Conservation (phyloP, 2,113 vertebrate species). For the Tauraco erythrolophus region DNA sequence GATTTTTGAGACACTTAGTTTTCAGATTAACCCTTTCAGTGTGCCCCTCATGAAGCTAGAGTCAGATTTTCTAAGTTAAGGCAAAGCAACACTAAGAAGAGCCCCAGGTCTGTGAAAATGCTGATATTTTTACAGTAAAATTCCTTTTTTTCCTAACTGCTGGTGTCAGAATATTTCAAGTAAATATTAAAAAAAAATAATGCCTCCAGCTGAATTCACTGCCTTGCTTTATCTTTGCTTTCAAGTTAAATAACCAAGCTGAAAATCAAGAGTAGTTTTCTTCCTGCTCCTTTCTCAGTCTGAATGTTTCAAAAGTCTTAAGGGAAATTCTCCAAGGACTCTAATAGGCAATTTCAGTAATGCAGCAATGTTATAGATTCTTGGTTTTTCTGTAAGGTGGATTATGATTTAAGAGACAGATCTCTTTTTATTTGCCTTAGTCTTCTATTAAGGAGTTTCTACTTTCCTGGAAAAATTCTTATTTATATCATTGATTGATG, state of each 20-base stretch:
- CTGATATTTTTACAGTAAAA: neutral
- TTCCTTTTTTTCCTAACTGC: neutral
- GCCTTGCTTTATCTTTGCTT: neutral
- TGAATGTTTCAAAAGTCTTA: neutral
- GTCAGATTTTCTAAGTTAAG: neutral
- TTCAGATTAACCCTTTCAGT: neutral
- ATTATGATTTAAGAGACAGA: conserved; percentile 45
- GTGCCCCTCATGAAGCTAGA: neutral
- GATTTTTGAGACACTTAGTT: neutral
- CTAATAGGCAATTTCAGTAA: conserved; percentile 50
- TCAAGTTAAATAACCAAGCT: conserved; percentile 9
- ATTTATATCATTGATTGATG: conserved; percentile 52
- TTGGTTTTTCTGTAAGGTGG: conserved; percentile 23
- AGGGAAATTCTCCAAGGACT: conserved; percentile 18
- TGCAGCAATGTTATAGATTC: conserved; percentile 2
- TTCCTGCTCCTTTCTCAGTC: neutral
- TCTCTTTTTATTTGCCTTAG: neutral
- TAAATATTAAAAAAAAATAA: neutral
- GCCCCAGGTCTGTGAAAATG: neutral
- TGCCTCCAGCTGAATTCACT: neutral
- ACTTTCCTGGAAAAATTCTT: conserved; percentile 46
- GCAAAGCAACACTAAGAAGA: neutral
- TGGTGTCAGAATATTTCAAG: neutral
- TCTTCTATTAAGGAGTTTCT: conserved; percentile 30
- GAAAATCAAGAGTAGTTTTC: conserved; percentile 17